Conservation (phyloP, 2,113 vertebrate genomes). For the Scatophagus argus region DNA sequence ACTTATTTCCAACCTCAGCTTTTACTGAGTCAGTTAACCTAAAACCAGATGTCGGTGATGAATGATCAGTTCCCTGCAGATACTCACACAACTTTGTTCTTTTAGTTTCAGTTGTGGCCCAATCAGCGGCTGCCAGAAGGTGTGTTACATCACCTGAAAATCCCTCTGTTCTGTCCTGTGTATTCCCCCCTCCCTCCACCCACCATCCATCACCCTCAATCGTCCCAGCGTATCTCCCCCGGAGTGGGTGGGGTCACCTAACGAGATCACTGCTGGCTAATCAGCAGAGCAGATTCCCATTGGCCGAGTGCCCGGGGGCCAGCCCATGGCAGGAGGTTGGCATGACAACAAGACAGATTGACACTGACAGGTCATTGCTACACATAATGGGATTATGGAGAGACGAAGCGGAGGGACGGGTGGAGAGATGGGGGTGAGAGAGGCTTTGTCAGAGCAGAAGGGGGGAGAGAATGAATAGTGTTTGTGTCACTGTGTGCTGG, state of each 20-base stretch:
- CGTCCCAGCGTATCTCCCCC: not conserved
- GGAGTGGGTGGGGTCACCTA: constrained; percentile 43
- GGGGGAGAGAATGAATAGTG: constrained; percentile 15
- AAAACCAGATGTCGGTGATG: not conserved
- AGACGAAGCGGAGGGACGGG: not conserved
- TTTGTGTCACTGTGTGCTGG: constrained; percentile 1
- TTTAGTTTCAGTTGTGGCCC: not conserved
- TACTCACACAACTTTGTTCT: not conserved
- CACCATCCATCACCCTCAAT: not conserved
- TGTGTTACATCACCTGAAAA: constrained; percentile 55
- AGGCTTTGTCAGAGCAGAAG: constrained; percentile 28
- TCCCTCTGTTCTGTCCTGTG: constrained; percentile 24
- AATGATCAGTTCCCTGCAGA: not conserved
- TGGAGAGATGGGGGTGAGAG: not conserved
- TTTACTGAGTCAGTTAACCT: not conserved
- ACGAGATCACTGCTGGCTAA: constrained; percentile 68
- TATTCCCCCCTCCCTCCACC: not conserved
- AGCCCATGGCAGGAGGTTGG: constrained; percentile 49
- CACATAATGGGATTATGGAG: constrained; percentile 73
- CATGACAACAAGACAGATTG: constrained; percentile 69
- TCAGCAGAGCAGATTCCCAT: constrained; percentile 57
- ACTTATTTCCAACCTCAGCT: too few relatives aligned
- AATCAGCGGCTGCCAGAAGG: constrained; percentile 35
- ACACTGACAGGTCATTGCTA: constrained; percentile 64
- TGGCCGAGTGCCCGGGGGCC: constrained; percentile 29